Percentiles rank a stretch among this genome's conserved stretches.
Evolutionary conservation across 37 sponge, comb jelly and placozoan genomes (phyloP).

Genomic region (Ephydatia muelleri): DNA sequence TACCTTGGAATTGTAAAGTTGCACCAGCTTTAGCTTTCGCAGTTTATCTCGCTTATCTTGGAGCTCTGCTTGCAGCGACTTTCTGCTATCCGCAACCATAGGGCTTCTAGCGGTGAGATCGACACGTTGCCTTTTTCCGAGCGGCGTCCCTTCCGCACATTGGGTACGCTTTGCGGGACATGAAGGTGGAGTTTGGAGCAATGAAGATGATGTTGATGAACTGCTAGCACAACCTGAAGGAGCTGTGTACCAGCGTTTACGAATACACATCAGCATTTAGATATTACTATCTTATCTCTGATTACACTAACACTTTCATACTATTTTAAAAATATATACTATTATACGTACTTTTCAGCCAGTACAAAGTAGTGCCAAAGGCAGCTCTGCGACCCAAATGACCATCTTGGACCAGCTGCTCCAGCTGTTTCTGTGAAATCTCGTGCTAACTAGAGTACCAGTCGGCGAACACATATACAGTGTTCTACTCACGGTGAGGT

Average conservation of each 20-base stretch:
- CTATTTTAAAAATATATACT: no score
- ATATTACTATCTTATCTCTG: no score
- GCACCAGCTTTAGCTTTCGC: conserved; percentile 66
- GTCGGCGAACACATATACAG: not conserved
- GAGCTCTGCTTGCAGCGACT: conserved; percentile 22
- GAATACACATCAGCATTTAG: no score
- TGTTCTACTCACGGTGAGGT: not conserved
- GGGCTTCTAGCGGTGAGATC: not conserved
- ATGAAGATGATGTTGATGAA: not conserved
- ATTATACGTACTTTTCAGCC: not conserved
- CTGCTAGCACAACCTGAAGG: not conserved
- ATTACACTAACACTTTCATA: no score
- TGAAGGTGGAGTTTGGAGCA: not conserved
- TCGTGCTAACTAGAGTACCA: not conserved
- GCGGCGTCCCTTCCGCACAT: not conserved
- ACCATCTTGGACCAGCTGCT: not conserved
- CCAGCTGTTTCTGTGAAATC: not conserved
- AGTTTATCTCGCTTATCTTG: conserved; percentile 51
- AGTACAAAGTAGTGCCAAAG: not conserved
- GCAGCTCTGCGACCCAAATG: not conserved
- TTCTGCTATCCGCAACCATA: not conserved
- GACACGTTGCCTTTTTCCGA: not conserved
- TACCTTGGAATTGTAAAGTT: conserved; percentile 65
- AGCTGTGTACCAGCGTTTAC: no score
- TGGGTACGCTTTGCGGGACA: not conserved